A percentile compares a stretch with the other conserved stretches of the same genome.
phyloP scores from a whole-genome alignment of 2,888 invertebrate genomes.

The Sinopyrophorus schimmeli region DNA sequence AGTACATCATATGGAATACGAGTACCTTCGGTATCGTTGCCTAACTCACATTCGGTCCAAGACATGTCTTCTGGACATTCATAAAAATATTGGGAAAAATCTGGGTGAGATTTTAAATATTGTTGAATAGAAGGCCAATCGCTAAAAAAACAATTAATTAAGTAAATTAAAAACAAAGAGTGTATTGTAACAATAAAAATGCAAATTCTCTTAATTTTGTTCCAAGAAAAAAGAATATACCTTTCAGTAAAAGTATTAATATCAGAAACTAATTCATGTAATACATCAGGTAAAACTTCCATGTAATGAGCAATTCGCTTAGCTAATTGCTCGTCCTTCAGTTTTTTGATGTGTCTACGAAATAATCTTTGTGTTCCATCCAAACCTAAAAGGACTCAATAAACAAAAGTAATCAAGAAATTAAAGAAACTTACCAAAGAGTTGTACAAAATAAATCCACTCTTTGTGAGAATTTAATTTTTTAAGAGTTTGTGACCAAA shows the following conservation, averaged over 20 bases:
- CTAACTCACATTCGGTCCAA: slow-evolving; percentile 76
- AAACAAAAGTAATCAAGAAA: slow-evolving; percentile 1
- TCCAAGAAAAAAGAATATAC: too few relatives aligned
- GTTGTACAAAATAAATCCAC: slow-evolving; percentile 84
- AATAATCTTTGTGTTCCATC: slow-evolving; percentile 72
- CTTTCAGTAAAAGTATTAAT: slow-evolving; percentile 67
- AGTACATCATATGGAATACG: slow-evolving; percentile 92
- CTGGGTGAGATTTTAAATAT: slow-evolving; percentile 86
- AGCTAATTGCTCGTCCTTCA: slow-evolving; percentile 80
- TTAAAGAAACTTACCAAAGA: slow-evolving; percentile 71
- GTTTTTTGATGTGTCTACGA: slow-evolving; percentile 75
- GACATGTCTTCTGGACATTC: slow-evolving; percentile 77
- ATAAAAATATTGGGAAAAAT: slow-evolving; percentile 91
- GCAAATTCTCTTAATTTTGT: too few relatives aligned
- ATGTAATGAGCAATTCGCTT: slow-evolving; percentile 77
- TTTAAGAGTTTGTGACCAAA: slow-evolving; percentile 86
- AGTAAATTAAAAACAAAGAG: slow-evolving; percentile 6
- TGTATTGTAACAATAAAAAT: too few relatives aligned
- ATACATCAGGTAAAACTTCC: slow-evolving; percentile 74
- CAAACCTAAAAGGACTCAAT: slow-evolving; percentile 30
- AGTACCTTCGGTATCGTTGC: slow-evolving; percentile 65
- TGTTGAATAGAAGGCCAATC: slow-evolving; percentile 89
- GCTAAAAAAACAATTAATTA: slow-evolving; percentile 61
- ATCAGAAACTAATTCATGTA: slow-evolving; percentile 79
- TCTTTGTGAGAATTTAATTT: slow-evolving; percentile 86